Base-by-base conservation (phyloP, 2,888 invertebrate species). In the Leucania comma region DNA sequence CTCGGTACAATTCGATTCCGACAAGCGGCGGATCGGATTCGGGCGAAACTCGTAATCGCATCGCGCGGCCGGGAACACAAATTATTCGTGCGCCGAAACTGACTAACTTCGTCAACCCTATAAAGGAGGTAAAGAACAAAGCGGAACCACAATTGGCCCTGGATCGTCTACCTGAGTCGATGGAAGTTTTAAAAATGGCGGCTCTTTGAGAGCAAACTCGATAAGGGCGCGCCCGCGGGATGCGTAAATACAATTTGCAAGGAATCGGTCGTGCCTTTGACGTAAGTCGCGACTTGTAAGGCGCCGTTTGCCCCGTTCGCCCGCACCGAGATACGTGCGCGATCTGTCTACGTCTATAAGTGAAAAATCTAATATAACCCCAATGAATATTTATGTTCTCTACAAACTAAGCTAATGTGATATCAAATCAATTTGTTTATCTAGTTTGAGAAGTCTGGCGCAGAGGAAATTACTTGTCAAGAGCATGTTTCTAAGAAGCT, bases 121-220 rank as follows among this genome's bases (percentile, higher is more conserved):
- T 93, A 93, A 93, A 93, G 92, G 92, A 92, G 93, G 91, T 90
- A 91, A 88, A 90, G 95, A 95, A 95, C 95, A 95, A 95, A 95
- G 95, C 91, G 92, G 90, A 87, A 93, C 95, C 95, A 94, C 95
- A 95, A 95, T 95, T 94, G 94, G 93, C 90, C 90, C 90, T 89
- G 90, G 88, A 87, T 85, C 86, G 78, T 86, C 90, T 94, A 94
- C 94, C 94, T 94, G 93, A 90, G 90, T 92, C 91, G 91, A 91
- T 93, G 90, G 91, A 94, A 94, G 89, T 94, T 95, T 95, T 94
- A 94, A 95, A 95, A 95, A 95, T 94, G 94, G 93, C 93, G 90
- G 93, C 93, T 95, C 95, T 96, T 95, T 95, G 95, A 95, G 89
- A 90, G 90, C 73, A 92, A 95, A 96, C 92, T 95, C 95, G 91